Conservation (phyloP, 2,888 invertebrate species). For the Plebejus anna region DNA sequence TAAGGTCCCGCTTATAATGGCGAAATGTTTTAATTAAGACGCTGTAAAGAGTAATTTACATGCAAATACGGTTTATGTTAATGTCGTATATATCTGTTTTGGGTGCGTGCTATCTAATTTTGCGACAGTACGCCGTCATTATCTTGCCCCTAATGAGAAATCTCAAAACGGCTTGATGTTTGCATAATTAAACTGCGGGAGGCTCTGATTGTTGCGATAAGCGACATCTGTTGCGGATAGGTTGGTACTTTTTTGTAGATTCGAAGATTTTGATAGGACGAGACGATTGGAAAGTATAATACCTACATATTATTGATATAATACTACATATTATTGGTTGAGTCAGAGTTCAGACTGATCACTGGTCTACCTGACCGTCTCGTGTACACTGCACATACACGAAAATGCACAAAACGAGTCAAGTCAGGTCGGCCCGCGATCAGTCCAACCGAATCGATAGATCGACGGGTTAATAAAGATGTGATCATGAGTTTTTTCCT, state of each 20-base stretch:
- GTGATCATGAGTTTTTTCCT: no score
- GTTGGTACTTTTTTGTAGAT: slow-evolving; percentile 27
- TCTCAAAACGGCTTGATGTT: slow-evolving; percentile 79
- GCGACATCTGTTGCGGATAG: slow-evolving; percentile 49
- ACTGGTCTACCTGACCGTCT: no score
- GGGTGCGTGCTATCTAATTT: slow-evolving; percentile 80
- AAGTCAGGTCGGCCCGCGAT: no score
- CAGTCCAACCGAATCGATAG: no score
- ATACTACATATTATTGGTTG: no score
- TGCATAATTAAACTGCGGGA: slow-evolving; percentile 78
- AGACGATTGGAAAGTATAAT: no score
- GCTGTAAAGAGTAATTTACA: slow-evolving; percentile 82
- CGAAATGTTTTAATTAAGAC: slow-evolving; percentile 82
- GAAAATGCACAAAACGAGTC: no score
- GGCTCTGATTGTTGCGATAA: slow-evolving; percentile 77
- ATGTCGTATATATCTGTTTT: slow-evolving; percentile 80
- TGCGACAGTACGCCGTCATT: slow-evolving; percentile 80
- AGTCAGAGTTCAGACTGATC: no score
- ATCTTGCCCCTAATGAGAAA: slow-evolving; percentile 80
- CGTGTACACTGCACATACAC: no score
- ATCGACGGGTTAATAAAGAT: no score
- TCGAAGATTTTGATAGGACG: not conserved
- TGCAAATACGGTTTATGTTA: slow-evolving; percentile 82
- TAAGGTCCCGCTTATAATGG: slow-evolving; percentile 77
- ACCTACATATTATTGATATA: no score